phyloP scores from a whole-genome alignment of 2,797 vertebrate genomes.

The Schizopygopsis pylzovi region DNA sequence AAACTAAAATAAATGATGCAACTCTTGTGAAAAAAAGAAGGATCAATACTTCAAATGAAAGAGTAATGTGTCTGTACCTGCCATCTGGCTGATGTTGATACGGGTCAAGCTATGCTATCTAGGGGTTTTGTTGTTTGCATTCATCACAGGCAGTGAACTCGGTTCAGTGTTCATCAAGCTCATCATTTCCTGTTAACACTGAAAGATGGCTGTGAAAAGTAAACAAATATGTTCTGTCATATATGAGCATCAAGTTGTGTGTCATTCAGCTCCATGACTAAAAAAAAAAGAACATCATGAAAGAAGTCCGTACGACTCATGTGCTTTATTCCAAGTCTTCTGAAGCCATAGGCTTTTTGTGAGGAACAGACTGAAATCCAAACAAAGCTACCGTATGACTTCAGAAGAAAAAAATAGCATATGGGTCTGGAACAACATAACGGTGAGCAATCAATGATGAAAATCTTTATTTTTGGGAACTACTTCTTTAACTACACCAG shows the following conservation, averaged over 20 bases:
- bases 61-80: slow-evolving; percentile 17
- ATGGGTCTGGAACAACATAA: background rate
- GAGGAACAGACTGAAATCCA: background rate
- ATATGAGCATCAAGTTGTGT: background rate
- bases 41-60: slow-evolving; percentile 17
- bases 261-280: background rate
- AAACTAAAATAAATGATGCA: slow-evolving; percentile 12
- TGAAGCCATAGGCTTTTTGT: slow-evolving; percentile 1
- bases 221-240: background rate
- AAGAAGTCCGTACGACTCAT: background rate
- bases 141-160: background rate
- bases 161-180: background rate
- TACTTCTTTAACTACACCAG: background rate
- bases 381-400: slow-evolving; percentile 9
- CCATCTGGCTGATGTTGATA: slow-evolving; percentile 20
- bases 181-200: background rate
- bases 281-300: background rate
- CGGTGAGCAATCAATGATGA: background rate
- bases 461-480: background rate
- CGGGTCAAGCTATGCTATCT: background rate
- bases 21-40: slow-evolving; percentile 9
- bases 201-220: background rate
- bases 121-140: background rate
- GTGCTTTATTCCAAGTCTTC: slow-evolving; percentile 6
- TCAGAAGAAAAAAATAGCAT: background rate